A percentile compares a stretch with the other conserved stretches of the same genome.
Evolutionary conservation across 2,888 invertebrate genomes (phyloP).

Genomic region (Empis stercorea): DNA sequence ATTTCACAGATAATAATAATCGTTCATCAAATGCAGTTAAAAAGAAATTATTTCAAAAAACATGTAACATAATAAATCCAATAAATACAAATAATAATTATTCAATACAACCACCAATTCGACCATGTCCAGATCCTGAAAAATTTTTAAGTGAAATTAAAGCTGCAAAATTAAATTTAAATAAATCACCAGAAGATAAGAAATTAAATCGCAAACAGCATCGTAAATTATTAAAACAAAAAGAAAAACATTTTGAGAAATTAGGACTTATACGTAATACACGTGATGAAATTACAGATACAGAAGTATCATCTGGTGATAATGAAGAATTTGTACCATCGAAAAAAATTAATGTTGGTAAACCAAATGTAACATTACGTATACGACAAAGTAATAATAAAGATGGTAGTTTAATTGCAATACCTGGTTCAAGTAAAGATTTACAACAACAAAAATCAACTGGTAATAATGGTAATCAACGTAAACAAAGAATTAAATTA

Average conservation of each 20-base stretch:
- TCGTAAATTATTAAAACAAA: slow-evolving; percentile 39
- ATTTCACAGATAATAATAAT: background rate
- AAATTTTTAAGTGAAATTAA: slow-evolving; percentile 31
- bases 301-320: slow-evolving; percentile 29
- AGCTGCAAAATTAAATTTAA: slow-evolving; percentile 27
- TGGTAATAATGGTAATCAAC: background rate
- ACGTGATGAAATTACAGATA: slow-evolving; percentile 25
- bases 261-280: slow-evolving; percentile 35
- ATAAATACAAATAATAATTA: slow-evolving; percentile 17
- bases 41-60: slow-evolving; percentile 25
- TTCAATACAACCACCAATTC: slow-evolving; percentile 15
- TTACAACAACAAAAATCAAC: slow-evolving; percentile 1
- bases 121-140: slow-evolving; percentile 27
- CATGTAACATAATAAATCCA: slow-evolving; percentile 12
- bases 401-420: background rate
- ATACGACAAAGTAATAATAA: slow-evolving; percentile 17
- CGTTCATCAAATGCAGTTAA: slow-evolving; percentile 16
- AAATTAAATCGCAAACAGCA: slow-evolving; percentile 35
- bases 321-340: slow-evolving; percentile 34
- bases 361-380: slow-evolving; percentile 31
- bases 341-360: slow-evolving; percentile 28
- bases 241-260: slow-evolving; percentile 45
- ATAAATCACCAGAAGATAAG: slow-evolving; percentile 33
- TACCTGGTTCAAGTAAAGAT: background rate
- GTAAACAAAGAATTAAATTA: background rate